These are phyloP conservation scores for Morpho deidamia DNA, from an alignment of 2,888 invertebrate species.

Conservation along the genomic window DNA sequence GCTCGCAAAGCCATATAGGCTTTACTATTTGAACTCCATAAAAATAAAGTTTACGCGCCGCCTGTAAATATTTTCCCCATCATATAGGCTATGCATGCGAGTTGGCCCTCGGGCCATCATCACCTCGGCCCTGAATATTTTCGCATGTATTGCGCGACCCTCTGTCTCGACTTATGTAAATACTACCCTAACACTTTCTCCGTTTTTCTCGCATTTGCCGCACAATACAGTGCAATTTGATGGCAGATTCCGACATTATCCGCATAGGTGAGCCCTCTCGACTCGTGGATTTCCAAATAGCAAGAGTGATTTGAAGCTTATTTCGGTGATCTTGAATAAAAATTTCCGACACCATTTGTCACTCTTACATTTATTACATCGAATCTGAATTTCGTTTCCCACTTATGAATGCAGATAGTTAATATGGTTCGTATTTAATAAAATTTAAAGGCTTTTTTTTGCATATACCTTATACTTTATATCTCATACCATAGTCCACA, in stretches of 20 bases:
- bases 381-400: not conserved
- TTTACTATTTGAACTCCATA: conserved; percentile 47
- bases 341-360: conserved; percentile 30
- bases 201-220: conserved; percentile 72
- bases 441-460: too few species aligned
- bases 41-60: conserved; percentile 59
- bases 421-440: conserved; percentile 20
- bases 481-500: too few species aligned
- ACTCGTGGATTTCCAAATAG: conserved; percentile 47
- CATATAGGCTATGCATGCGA: conserved; percentile 64
- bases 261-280: conserved; percentile 50
- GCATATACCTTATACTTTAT: too few species aligned
- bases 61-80: conserved; percentile 71
- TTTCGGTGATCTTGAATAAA: conserved; percentile 42
- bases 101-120: conserved; percentile 66
- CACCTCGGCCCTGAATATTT: conserved; percentile 74
- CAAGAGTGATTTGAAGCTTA: conserved; percentile 57
- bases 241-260: conserved; percentile 61
- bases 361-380: conserved; percentile 5
- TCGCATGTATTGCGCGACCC: conserved; percentile 58
- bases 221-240: conserved; percentile 75
- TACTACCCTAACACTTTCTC: conserved; percentile 70
- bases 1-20: conserved; percentile 7
- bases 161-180: conserved; percentile 78
- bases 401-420: not conserved